Conservation (phyloP, 2,888 invertebrate genomes). For the Eristalis intricaria region DNA sequence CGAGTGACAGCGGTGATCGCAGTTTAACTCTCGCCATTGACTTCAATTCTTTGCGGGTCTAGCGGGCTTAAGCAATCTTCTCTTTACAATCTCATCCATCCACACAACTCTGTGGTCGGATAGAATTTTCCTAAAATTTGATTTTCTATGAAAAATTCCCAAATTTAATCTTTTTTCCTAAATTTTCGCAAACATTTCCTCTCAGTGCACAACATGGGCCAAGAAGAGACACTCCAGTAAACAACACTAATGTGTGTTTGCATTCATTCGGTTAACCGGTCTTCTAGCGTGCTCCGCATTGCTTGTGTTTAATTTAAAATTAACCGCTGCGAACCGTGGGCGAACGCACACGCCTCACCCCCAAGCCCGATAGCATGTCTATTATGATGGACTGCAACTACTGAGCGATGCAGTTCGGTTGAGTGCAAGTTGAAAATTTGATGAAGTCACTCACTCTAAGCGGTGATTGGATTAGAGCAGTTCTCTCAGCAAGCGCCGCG, state of each 20-base stretch:
- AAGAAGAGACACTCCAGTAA: not conserved
- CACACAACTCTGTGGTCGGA: too few species aligned
- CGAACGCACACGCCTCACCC: not conserved
- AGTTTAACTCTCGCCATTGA: too few species aligned
- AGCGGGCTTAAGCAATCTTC: too few species aligned
- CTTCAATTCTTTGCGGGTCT: too few species aligned
- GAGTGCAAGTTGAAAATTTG: not conserved
- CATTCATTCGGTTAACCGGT: not conserved
- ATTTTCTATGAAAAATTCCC: too few species aligned
- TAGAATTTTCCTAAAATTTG: too few species aligned
- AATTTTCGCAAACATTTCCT: not conserved
- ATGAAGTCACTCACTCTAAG: not conserved
- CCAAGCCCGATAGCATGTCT: not conserved
- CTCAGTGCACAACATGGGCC: not conserved
- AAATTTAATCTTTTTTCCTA: not conserved
- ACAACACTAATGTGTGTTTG: not conserved
- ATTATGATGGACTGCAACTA: not conserved
- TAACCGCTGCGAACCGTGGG: not conserved
- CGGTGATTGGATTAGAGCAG: not conserved
- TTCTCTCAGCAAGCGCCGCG: not conserved
- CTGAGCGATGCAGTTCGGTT: not conserved
- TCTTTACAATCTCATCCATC: too few species aligned
- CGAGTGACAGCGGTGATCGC: too few species aligned
- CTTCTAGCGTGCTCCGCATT: conserved; percentile 9
- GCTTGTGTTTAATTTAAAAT: conserved; percentile 32